Base-by-base conservation (phyloP, 2,888 invertebrate genomes). In the Sabatieria punctata region DNA sequence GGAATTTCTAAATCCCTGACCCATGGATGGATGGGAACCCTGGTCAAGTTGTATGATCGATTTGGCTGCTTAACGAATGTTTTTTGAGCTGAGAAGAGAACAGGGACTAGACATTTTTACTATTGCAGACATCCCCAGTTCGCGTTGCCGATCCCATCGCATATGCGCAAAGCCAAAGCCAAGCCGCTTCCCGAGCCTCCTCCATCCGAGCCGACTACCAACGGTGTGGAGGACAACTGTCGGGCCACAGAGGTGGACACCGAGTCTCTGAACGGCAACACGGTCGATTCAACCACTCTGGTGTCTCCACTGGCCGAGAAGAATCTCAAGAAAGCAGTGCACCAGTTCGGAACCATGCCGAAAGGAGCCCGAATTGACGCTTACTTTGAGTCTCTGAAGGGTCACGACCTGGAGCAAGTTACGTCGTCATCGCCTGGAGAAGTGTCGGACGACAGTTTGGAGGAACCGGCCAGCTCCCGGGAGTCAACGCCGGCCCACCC, bases 301-400 rank as follows among this genome's bases (percentile, higher is more conserved):
- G n/a, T n/a, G 53, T 8, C 55, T 55, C 2, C 4, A 4, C 41
- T 59, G 35, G 59, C 58, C 18, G 58, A 60, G 46, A 56, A 56
- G 42, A 57, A 58, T 47, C 55, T 60, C 6, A 49, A 56, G 27
- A 55, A 60, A 52, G 89, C 86, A 45, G n/a, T n/a, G n/a, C n/a
- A n/a, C n/a, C 86, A 89, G 24, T 93, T 91, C 66, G 95, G 95
- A 19, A 95, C 95, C 11, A 72, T 95, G 61, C 95, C 95, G 0
- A 95, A 93, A 70, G 89, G 84, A 41, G 88, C 88, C 11, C 76
- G 93, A 54, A 93, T 95, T 58, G 91, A 91, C 26, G 93, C 91
- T 4, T 95, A 86, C 69, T 71, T 95, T 46, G 91, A 93, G 68
- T 89, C 89, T 4, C 73, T 95, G 61, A 52, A 57, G 36, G 46